phyloP scores from a whole-genome alignment of 2,113 vertebrate genomes.

The Ammodytes marinus region DNA sequence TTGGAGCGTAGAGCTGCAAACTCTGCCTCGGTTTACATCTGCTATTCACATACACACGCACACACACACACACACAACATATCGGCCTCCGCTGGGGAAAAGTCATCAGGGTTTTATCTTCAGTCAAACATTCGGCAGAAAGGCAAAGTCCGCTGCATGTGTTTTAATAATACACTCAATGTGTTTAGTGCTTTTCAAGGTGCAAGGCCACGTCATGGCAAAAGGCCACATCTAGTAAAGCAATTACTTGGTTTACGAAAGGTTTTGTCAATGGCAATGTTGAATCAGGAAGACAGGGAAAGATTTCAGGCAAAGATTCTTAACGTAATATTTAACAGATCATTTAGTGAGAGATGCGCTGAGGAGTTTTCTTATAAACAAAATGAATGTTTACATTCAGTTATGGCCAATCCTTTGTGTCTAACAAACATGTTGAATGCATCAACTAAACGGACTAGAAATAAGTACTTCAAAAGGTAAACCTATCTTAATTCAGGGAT shows the following conservation, averaged over 20 bases:
- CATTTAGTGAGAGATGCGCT: not conserved
- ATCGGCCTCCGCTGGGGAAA: not conserved
- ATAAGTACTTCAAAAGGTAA: not conserved
- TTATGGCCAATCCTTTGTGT: not conserved
- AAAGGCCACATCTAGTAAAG: constrained; percentile 19
- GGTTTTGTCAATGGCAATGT: not conserved
- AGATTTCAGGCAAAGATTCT: not conserved
- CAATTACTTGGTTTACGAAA: not conserved
- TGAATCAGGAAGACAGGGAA: not conserved
- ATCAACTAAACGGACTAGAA: not conserved
- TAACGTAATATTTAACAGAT: not conserved
- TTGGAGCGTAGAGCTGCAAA: not conserved
- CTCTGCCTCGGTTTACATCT: constrained; percentile 23
- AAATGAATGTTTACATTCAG: not conserved
- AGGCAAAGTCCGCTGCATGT: not conserved
- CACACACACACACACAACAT: constrained; percentile 1
- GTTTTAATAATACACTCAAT: constrained; percentile 21
- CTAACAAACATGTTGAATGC: not conserved
- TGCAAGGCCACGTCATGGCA: not conserved
- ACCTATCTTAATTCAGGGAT: not conserved
- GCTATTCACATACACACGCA: constrained; percentile 29
- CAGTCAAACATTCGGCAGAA: constrained; percentile 31
- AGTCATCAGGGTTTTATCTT: constrained; percentile 3
- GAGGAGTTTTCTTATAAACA: not conserved
- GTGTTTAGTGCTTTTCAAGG: constrained; percentile 7